Evolutionary conservation across 2,888 invertebrate genomes (phyloP), one percentile per base, ranked within the genome.

Genomic region (Thalpophila matura): DNA sequence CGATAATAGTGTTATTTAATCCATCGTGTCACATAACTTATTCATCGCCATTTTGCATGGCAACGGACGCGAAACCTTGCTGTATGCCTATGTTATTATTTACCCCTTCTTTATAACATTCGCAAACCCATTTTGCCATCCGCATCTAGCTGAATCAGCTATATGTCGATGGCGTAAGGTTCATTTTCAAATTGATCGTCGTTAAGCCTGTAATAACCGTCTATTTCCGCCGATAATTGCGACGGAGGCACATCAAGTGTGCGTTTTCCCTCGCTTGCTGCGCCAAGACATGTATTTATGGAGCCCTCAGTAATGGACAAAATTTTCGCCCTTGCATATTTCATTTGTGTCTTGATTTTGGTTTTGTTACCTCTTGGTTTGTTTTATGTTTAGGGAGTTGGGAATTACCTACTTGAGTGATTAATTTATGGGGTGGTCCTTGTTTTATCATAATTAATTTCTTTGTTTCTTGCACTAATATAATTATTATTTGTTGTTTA

Each of bases 141-240:
- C 29, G 16, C 20, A 27, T 12, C 12, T 14, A 7, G 5, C 0
- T 38, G 5, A 12, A 20, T 40, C 24, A 35, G 40, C 14, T 42
- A 46, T 69, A 63, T 47, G 22, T 27, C 33, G 12, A 26, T 5
- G 9, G 5, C 7, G 22, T 61, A 79, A 57, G 66, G 77, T 72
- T 53, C 26, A 55, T 5, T 46, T 57, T 74, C 4, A 7, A 43
- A 14, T 59, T 57, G 45, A 18, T 12, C 35, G 14, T 35, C 33
- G 43, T 47, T 31, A 6, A n/a, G 33, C 16, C 49, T 59, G 20
- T 58, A 58, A 62, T 61, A 70, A 65, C 69, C 66, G 66, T 67
- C 73, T 73, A 80, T 82, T 85, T 81, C 70, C 72, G 57, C 71
- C 68, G 66, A 85, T 89, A 88, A 89, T 89, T 89, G 85, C 82